A percentile compares a stretch with the other conserved stretches of the same genome.
These are phyloP conservation scores for Drosophila recens DNA, from an alignment of 2,888 invertebrate genomes.

Conservation along the genomic window DNA sequence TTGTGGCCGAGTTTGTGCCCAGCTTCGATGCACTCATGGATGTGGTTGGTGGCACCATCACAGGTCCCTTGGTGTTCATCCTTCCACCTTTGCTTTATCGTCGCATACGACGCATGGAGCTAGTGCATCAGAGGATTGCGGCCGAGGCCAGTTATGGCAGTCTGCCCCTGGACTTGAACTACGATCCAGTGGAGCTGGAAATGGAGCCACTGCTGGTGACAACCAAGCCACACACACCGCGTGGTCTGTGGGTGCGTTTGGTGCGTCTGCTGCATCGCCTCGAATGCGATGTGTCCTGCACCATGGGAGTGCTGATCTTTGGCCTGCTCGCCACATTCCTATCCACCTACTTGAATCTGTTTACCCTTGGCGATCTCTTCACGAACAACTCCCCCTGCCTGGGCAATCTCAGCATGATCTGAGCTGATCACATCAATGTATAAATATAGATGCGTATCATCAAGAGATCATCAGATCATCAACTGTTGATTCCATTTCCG, in stretches of 20 bases:
- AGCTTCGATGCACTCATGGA: conserved; percentile 95
- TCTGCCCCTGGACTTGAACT: conserved; percentile 82
- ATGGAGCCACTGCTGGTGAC: conserved; percentile 60
- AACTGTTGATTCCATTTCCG: conserved; percentile 41
- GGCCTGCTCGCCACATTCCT: conserved; percentile 89
- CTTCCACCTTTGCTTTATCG: conserved; percentile 93
- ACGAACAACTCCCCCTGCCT: conserved; percentile 91
- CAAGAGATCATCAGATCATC: conserved; percentile 32
- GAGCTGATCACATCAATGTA: conserved; percentile 16
- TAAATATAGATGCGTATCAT: conserved; percentile 28
- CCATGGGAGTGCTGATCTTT: conserved; percentile 87
- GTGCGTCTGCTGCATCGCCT: conserved; percentile 69
- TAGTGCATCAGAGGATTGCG: conserved; percentile 80
- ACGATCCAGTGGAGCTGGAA: conserved; percentile 74
- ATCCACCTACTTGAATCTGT: conserved; percentile 90
- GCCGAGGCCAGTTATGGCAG: conserved; percentile 83
- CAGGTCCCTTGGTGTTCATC: conserved; percentile 93
- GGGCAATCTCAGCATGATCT: conserved; percentile 85
- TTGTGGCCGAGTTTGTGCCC: conserved; percentile 93
- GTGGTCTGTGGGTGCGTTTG: conserved; percentile 66
- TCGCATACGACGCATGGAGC: conserved; percentile 87
- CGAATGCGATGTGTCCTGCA: conserved; percentile 86
- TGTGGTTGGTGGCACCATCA: conserved; percentile 93
- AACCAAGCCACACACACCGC: conserved; percentile 43
- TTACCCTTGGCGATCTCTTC: conserved; percentile 88